Percentiles rank a stretch among this genome's conserved stretches.
Conservation (phyloP, 2,113 vertebrate species). For the Willisornis vidua region DNA sequence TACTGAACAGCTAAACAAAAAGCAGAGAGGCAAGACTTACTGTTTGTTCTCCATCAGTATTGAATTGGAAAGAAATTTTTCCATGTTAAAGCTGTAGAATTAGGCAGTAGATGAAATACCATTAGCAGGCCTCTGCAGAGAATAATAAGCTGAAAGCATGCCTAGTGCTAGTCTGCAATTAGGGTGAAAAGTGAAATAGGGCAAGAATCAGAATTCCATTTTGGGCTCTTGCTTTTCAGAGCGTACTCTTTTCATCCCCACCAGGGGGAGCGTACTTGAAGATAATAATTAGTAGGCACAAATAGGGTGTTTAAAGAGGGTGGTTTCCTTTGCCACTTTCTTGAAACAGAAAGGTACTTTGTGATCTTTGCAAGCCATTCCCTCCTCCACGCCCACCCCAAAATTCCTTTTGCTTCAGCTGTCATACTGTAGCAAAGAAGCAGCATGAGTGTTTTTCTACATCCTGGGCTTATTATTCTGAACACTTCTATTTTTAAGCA, state of each 20-base stretch:
- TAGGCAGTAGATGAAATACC: slow-evolving; percentile 21
- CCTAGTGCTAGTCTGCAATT: slow-evolving; percentile 6
- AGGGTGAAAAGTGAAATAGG: slow-evolving; percentile 51
- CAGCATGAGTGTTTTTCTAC: not conserved
- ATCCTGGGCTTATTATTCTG: not conserved
- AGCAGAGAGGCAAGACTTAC: slow-evolving; percentile 11
- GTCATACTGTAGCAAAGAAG: not conserved
- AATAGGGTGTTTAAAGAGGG: not conserved
- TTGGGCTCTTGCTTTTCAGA: not conserved
- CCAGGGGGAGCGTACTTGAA: slow-evolving; percentile 45
- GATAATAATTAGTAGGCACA: not conserved
- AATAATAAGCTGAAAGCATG: slow-evolving; percentile 52
- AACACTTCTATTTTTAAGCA: not conserved
- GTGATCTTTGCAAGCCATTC: not conserved
- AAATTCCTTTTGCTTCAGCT: not conserved
- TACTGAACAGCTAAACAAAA: slow-evolving; percentile 53
- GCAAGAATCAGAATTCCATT: not conserved
- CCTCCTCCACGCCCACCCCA: rapidly evolving
- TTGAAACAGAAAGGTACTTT: slow-evolving; percentile 31
- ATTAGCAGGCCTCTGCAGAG: slow-evolving; percentile 28
- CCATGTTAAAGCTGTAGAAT: slow-evolving; percentile 21
- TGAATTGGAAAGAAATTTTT: slow-evolving; percentile 45
- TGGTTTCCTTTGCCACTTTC: not conserved
- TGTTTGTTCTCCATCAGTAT: not conserved
- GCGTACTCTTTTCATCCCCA: slow-evolving; percentile 50